phyloP scores from a whole-genome alignment of 2,797 vertebrate species.

The Lerista edwardsae region DNA sequence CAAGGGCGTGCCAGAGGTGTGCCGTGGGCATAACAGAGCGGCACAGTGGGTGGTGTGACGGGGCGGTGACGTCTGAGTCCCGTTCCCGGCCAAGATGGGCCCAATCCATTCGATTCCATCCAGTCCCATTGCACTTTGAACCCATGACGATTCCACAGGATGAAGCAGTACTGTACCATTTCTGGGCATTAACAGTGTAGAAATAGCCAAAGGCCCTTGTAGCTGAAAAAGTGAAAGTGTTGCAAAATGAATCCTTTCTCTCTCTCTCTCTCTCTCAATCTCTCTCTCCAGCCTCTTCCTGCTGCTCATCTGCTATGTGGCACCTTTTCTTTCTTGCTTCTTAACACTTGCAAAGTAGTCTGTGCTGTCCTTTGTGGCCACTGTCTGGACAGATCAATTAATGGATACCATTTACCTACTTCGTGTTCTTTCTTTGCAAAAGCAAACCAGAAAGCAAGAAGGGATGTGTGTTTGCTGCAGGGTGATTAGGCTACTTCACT shows the following conservation, averaged over 20 bases:
- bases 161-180: neutral
- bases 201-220: neutral
- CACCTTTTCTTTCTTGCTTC: fast-evolving
- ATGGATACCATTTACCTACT: neutral
- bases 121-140: neutral
- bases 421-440: neutral
- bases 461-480: neutral
- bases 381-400: neutral
- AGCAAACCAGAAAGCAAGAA: fast-evolving
- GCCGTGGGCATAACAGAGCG: no score
- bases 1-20: no score
- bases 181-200: neutral
- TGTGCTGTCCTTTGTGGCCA: neutral
- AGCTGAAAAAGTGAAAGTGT: neutral
- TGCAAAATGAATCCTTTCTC: neutral
- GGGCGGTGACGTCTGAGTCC: no score
- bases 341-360: neutral
- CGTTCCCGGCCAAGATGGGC: no score
- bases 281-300: no score
- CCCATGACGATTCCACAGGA: neutral
- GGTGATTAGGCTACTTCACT: neutral
- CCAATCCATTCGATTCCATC: neutral
- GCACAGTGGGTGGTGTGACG: no score
- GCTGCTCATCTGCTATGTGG: neutral
- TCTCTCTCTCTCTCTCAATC: no score